Evolutionary conservation across 2,888 invertebrate genomes (phyloP).

Genomic region (Oscheius onirici): DNA sequence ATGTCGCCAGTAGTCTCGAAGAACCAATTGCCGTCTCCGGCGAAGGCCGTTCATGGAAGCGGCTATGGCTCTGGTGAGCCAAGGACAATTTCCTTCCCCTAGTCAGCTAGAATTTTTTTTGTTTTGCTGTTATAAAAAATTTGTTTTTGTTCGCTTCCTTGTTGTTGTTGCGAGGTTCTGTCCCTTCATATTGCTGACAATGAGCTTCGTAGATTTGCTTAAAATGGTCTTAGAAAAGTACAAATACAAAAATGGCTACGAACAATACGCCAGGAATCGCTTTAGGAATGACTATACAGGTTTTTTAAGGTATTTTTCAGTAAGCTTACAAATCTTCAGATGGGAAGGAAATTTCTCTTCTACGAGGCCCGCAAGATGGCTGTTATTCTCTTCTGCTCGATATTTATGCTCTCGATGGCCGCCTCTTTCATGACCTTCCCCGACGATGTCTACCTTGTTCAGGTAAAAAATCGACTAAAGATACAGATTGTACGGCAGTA

Average conservation of each 20-base stretch:
- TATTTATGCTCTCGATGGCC: slow-evolving; percentile 55
- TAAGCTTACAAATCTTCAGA: slow-evolving; percentile 32
- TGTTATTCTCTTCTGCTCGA: slow-evolving; percentile 54
- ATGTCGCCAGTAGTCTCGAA: slow-evolving; percentile 36
- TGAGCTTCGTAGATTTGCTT: not conserved
- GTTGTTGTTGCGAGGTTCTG: not conserved
- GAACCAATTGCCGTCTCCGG: slow-evolving; percentile 23
- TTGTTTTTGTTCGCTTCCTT: not conserved
- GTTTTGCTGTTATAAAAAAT: slow-evolving; percentile 20
- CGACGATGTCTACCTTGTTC: slow-evolving; percentile 53
- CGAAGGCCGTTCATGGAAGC: slow-evolving; percentile 41
- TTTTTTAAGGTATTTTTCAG: not conserved
- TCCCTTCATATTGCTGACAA: not conserved
- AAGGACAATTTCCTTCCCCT: not conserved
- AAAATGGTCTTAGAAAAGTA: too few relatives aligned
- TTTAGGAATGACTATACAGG: slow-evolving; percentile 4
- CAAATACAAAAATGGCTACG: slow-evolving; percentile 1
- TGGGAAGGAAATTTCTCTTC: slow-evolving; percentile 61
- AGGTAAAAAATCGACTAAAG: too few relatives aligned
- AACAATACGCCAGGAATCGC: slow-evolving; percentile 1
- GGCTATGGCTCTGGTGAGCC: slow-evolving; percentile 43
- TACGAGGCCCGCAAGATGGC: slow-evolving; percentile 59
- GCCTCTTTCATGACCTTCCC: slow-evolving; percentile 46
- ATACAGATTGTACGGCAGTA: too few relatives aligned
- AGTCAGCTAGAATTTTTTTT: slow-evolving; percentile 2